Percentiles rank a stretch among this genome's conserved stretches.
Evolutionary conservation across 2,797 vertebrate species (phyloP).

Genomic region (Poecilia gillii): DNA sequence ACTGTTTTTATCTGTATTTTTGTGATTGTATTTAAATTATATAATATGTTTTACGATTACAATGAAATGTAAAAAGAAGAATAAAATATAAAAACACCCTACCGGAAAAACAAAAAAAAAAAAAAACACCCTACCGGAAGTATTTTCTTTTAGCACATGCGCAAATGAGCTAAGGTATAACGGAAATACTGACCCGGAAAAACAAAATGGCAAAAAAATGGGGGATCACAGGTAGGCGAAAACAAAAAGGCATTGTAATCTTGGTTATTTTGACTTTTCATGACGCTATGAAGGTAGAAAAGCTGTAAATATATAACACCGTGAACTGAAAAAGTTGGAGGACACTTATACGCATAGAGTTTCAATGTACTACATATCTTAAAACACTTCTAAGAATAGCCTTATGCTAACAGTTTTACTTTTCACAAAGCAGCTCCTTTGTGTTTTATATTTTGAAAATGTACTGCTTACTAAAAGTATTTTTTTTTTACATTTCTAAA

Average conservation of each 20-base stretch:
- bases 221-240: conserved; percentile 87
- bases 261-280: neutral
- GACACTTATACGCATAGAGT: too few species aligned
- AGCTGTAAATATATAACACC: neutral
- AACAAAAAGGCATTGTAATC: conserved; percentile 53
- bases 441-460: neutral
- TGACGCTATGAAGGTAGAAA: too few species aligned
- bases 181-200: conserved; percentile 43
- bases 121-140: too few species aligned
- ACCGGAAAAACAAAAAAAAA: too few species aligned
- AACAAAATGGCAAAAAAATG: conserved; percentile 92
- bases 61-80: too few species aligned
- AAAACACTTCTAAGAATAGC: neutral
- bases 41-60: too few species aligned
- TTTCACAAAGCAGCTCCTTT: neutral
- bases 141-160: too few species aligned
- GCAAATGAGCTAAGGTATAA: neutral
- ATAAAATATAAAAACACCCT: too few species aligned
- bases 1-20: too few species aligned
- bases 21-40: too few species aligned
- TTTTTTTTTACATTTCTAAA: neutral
- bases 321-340: too few species aligned
- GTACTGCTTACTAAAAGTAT: neutral
- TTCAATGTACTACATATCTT: neutral
- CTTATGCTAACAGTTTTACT: conserved; percentile 2